phyloP scores from a whole-genome alignment of 2,888 invertebrate species.

The Drosophila kanekoi region DNA sequence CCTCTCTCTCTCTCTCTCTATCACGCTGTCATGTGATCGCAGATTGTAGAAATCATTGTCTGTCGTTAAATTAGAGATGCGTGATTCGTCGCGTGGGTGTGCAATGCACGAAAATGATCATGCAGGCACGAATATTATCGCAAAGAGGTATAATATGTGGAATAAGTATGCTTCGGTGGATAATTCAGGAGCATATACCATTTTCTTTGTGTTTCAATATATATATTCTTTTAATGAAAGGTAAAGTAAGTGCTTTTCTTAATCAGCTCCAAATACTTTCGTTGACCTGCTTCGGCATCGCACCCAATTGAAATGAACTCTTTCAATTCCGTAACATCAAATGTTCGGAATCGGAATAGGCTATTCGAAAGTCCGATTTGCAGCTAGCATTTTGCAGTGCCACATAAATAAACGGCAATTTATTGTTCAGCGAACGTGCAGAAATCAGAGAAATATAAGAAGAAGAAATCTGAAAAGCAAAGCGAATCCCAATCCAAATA shows the following conservation, averaged over 20 bases:
- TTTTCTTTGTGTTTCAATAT: no score
- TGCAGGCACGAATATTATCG: not conserved
- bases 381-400: slow-evolving; percentile 53
- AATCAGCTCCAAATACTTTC: not conserved
- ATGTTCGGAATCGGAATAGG: slow-evolving; percentile 7
- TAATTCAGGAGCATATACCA: no score
- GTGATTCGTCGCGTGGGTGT: not conserved
- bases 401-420: slow-evolving; percentile 71
- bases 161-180: not conserved
- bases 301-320: slow-evolving; percentile 16
- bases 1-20: not conserved
- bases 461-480: slow-evolving; percentile 15
- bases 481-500: slow-evolving; percentile 22
- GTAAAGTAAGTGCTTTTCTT: no score
- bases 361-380: slow-evolving; percentile 35
- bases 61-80: slow-evolving; percentile 1
- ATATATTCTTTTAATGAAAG: no score
- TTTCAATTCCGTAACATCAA: slow-evolving; percentile 24
- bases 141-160: not conserved
- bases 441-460: slow-evolving; percentile 8
- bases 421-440: slow-evolving; percentile 42
- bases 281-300: slow-evolving; percentile 11
- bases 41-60: no score
- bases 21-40: not conserved
- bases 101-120: not conserved